Conservation (phyloP, 2,888 invertebrate species). For the Nezara viridula region DNA sequence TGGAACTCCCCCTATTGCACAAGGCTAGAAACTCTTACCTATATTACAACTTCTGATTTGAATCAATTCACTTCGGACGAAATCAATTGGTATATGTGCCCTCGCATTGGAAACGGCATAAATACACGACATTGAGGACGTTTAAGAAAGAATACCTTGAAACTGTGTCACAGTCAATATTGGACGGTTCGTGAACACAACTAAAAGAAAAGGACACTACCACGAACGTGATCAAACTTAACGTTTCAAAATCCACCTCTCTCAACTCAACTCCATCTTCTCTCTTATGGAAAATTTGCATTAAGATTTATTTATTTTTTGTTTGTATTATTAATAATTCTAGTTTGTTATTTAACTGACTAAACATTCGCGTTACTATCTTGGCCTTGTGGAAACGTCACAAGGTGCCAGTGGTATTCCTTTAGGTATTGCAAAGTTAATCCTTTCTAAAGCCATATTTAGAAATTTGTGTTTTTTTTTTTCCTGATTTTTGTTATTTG, state of each 20-base stretch:
- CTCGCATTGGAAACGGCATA: conserved; percentile 22
- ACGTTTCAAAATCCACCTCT: neutral
- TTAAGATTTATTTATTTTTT: neutral
- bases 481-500: too few species aligned
- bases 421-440: neutral
- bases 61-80: conserved; percentile 39
- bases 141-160: conserved; percentile 42
- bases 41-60: neutral
- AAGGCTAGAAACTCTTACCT: neutral
- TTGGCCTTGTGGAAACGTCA: neutral
- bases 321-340: neutral
- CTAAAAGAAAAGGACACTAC: conserved; percentile 26
- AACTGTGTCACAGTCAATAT: neutral
- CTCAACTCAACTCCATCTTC: neutral
- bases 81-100: conserved; percentile 12
- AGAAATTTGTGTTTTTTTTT: too few species aligned
- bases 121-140: conserved; percentile 4
- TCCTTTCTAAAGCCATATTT: neutral
- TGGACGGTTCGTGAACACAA: neutral
- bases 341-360: neutral
- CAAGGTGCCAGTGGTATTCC: neutral
- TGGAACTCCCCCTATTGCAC: too few species aligned
- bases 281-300: neutral
- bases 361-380: neutral
- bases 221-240: neutral